Percentiles rank a stretch among this genome's conserved stretches.
phyloP scores from a whole-genome alignment of 2,797 vertebrate species.

The Tapera naevia region DNA sequence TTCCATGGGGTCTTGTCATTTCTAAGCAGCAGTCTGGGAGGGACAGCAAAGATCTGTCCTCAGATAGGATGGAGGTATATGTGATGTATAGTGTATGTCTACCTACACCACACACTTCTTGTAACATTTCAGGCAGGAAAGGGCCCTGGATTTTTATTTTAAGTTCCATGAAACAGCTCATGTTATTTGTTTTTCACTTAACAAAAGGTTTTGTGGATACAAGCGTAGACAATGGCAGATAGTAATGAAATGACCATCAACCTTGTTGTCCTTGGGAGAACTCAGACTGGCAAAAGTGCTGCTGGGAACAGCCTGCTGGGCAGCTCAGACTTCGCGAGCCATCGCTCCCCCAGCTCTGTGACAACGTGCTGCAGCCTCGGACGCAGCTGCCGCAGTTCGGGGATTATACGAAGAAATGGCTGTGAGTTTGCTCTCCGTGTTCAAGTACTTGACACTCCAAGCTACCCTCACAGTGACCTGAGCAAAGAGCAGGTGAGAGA shows the following conservation, averaged over 20 bases:
- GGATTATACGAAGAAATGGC: slow-evolving; percentile 69
- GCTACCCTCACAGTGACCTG: slow-evolving; percentile 72
- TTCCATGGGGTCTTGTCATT: not conserved
- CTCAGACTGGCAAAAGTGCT: slow-evolving; percentile 85
- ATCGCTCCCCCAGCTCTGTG: slow-evolving; percentile 62
- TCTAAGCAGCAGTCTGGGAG: not conserved
- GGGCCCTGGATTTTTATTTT: no score
- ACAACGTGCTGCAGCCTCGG: slow-evolving; percentile 67
- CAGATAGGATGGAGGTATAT: not conserved
- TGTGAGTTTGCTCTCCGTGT: slow-evolving; percentile 72
- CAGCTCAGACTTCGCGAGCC: slow-evolving; percentile 78
- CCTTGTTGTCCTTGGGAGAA: slow-evolving; percentile 80
- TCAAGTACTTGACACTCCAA: slow-evolving; percentile 81
- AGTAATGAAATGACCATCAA: slow-evolving; percentile 72
- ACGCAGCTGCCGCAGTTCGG: slow-evolving; percentile 55
- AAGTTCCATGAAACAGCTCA: not conserved
- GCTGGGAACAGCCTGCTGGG: slow-evolving; percentile 85
- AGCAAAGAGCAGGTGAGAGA: slow-evolving; percentile 61
- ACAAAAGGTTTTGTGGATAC: not conserved
- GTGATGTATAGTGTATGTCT: not conserved
- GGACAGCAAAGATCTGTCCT: not conserved
- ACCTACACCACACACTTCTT: not conserved
- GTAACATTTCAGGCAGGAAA: not conserved
- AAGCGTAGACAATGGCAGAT: slow-evolving; percentile 29
- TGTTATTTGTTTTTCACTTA: not conserved